phyloP scores from a whole-genome alignment of 2,797 vertebrate species.

The Philypnodon macrostomus region DNA sequence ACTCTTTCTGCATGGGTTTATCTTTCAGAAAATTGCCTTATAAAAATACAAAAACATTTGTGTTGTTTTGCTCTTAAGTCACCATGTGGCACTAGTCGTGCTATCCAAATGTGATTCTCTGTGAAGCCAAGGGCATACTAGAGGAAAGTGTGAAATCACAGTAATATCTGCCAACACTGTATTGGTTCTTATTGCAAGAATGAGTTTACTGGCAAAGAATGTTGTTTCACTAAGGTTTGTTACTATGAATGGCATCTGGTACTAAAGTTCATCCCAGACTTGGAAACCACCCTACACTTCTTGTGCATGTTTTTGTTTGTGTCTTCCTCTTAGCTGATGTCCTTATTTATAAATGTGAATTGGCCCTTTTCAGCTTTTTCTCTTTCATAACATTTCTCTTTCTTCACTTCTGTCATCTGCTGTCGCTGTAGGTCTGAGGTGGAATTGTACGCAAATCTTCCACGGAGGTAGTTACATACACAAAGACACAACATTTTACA shows the following conservation, averaged over 20 bases:
- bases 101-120: constrained; percentile 24
- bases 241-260: constrained; percentile 22
- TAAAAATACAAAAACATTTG: constrained; percentile 24
- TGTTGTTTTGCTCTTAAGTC: constrained; percentile 32
- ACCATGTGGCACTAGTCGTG: constrained; percentile 37
- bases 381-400: constrained; percentile 53
- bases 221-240: constrained; percentile 38
- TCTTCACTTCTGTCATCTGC: constrained; percentile 57
- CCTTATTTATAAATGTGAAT: constrained; percentile 56
- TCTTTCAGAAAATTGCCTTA: constrained; percentile 19
- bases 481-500: constrained; percentile 38
- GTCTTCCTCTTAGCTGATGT: constrained; percentile 34
- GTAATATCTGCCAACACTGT: constrained; percentile 40
- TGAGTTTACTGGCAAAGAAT: constrained; percentile 34
- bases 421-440: constrained; percentile 81
- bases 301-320: constrained; percentile 32
- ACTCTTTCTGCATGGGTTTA: constrained; percentile 4
- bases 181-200: constrained; percentile 24
- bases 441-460: constrained; percentile 85
- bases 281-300: constrained; percentile 32
- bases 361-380: constrained; percentile 52
- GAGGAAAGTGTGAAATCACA: constrained; percentile 48
- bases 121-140: constrained; percentile 39
- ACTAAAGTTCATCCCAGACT: constrained; percentile 35
- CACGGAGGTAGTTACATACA: constrained; percentile 80